Evolutionary conservation across 2,797 vertebrate genomes (phyloP), one percentile per base, ranked within the genome.

Genomic region (Synaphobranchus kaupii): DNA sequence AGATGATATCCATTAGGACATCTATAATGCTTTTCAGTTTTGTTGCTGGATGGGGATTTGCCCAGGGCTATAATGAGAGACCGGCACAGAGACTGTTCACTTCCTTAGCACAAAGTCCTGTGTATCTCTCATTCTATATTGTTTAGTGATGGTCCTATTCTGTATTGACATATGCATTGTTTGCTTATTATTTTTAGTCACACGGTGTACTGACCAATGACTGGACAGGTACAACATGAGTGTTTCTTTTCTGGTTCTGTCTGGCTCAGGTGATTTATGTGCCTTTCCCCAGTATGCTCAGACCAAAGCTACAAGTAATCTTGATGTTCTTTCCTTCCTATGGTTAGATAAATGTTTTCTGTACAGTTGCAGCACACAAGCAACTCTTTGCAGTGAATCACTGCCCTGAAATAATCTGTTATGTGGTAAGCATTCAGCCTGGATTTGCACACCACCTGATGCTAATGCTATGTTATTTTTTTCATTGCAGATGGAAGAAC

Each of bases 401-500:
- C 15, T 76, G 34, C 31, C 71, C 31, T 34, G 31, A 15, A 39
- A 76, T 39, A 15, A 76, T 39, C n/a, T 6, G 63, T 60, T 15
- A 0, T 60, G 20, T 17, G 58, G n/a, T 20, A 68, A 68, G 66
- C 28, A 2, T 8, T 5, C n/a, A n/a, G 25, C 8, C 66, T 68
- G n/a, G 7, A 39, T 39, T 39, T 76, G 71, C 71, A 34, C 31
- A 15, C 34, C 71, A 39, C 31, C 15, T 76, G 31, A 76, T 39
- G n/a, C n/a, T n/a, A 39, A 39, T 39, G 39, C 39, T 39, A 39
- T 39, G 39, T 39, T 39, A 1, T 39, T 0, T 39, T 39, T 39
- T 39, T 39, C 54, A 31, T 90, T 92, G 85, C 93, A 99, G 98
- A 92, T 99, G 98, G 98, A 99, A 98, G 94, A 99, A 99, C 90